Base-by-base conservation (phyloP, 2,888 invertebrate species). In the Drosophila rellima region DNA sequence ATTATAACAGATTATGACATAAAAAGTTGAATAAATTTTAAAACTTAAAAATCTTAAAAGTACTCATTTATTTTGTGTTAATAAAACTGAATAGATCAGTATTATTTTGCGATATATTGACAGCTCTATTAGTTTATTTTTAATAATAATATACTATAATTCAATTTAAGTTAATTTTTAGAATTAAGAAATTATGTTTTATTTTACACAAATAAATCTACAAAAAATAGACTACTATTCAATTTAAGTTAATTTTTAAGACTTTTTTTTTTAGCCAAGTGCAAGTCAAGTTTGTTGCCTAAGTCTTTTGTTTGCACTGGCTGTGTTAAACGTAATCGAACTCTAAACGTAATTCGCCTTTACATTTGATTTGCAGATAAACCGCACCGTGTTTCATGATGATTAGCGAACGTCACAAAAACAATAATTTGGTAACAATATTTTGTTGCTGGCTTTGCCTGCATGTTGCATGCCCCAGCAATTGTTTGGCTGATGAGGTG, bases 351-450 rank as follows among this genome's bases (percentile, higher is more conserved):
- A 66, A 74, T 81, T 83, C 67, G 56, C 39, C 59, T 80, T 70
- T 63, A 17, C 50, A 72, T 65, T 66, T 74, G 51, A 72, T 65
- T 66, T 74, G 51, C 76, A 84, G 74, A 62, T 68, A 84, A 82
- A 26, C 78, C 44, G 72, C 66, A 69, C 18, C 70, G 68, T 59
- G 63, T 20, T 33, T 56, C 74, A 83, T 45, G 66, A 91, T 91
- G 91, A 88, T 90, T 84, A 90, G 85, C 88, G 85, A 90, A 88
- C 91, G 91, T 82, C 88, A 89, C 89, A 91, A 91, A 90, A 78
- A 81, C 74, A 74, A 75, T 76, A 87, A 83, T 89, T 90, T 89
- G 90, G 78, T 89, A 81, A 85, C 85, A 84, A 85, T 89, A 85
- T 80, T 89, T 71, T 79, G 83, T 61, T 80, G 67, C 63, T 70